Percentiles rank a stretch among this genome's conserved stretches.
Conservation (phyloP, 2,113 vertebrate species). For the Paratilapia polleni region DNA sequence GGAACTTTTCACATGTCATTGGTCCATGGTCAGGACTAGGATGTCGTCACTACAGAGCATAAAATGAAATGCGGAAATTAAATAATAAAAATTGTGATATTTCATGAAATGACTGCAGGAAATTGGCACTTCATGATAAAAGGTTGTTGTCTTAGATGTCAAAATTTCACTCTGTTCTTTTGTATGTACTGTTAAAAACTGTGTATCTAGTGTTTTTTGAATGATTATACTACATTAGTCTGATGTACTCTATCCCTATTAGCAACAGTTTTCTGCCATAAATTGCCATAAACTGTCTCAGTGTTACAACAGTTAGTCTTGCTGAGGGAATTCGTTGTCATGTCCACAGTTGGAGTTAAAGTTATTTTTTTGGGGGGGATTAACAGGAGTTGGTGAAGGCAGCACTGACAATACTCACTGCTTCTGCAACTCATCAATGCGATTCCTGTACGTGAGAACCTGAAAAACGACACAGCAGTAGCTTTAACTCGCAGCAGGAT, state of each 20-base stretch:
- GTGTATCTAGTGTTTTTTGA: neutral
- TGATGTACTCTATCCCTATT: neutral
- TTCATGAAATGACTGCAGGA: too few species aligned
- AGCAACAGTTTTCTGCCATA: constrained; percentile 3
- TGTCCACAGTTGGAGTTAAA: neutral
- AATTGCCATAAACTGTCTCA: constrained; percentile 33
- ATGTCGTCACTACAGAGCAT: neutral
- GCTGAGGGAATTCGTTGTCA: neutral
- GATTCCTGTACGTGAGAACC: constrained; percentile 88
- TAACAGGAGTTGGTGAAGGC: constrained; percentile 22
- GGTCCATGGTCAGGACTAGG: neutral
- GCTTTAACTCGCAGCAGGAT: constrained; percentile 46
- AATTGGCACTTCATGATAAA: too few species aligned
- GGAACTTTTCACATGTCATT: neutral
- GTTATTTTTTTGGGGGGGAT: neutral
- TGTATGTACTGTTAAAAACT: too few species aligned
- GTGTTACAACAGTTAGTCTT: constrained; percentile 5
- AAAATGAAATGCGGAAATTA: neutral
- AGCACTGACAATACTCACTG: constrained; percentile 85
- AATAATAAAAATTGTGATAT: neutral
- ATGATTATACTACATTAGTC: neutral
- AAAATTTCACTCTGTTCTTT: too few species aligned
- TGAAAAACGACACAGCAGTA: constrained; percentile 84
- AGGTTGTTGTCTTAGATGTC: too few species aligned
- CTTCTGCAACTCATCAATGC: constrained; percentile 92